Conservation (phyloP, 92 coral and sea anemone genomes). For the Ricordea florida region DNA sequence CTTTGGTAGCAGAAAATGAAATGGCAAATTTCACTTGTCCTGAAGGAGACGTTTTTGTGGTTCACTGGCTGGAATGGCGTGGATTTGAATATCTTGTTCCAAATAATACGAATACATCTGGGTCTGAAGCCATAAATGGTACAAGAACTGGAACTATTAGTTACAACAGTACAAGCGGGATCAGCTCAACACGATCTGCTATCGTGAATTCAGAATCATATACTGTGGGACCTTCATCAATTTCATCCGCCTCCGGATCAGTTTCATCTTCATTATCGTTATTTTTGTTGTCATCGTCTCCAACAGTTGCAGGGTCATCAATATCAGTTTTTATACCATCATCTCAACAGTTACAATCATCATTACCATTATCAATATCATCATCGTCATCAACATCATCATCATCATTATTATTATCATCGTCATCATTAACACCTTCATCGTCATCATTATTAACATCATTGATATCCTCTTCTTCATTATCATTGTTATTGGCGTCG, state of each 20-base stretch:
- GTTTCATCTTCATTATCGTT: neutral
- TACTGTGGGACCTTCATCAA: neutral
- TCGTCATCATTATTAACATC: neutral
- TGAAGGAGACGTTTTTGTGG: neutral
- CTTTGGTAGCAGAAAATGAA: neutral
- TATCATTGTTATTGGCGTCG: neutral
- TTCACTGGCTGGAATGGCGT: slow-evolving; percentile 10
- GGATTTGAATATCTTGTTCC: slow-evolving; percentile 10
- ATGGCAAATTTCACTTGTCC: neutral
- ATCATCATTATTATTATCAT: neutral
- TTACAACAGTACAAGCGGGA: neutral
- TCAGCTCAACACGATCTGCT: neutral
- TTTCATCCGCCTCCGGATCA: neutral
- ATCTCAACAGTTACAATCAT: neutral
- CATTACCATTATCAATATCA: neutral
- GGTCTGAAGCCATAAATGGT: too few relatives aligned
- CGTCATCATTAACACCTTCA: neutral
- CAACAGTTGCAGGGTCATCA: neutral
- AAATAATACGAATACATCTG: neutral
- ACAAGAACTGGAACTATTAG: too few relatives aligned
- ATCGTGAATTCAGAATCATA: neutral
- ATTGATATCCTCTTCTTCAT: neutral
- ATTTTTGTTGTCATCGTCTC: neutral
- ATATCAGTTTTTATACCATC: neutral
- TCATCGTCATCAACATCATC: neutral